Evolutionary conservation across 1,140 invertebrate species (phyloP).

Genomic region (Drosophila ironensis): DNA sequence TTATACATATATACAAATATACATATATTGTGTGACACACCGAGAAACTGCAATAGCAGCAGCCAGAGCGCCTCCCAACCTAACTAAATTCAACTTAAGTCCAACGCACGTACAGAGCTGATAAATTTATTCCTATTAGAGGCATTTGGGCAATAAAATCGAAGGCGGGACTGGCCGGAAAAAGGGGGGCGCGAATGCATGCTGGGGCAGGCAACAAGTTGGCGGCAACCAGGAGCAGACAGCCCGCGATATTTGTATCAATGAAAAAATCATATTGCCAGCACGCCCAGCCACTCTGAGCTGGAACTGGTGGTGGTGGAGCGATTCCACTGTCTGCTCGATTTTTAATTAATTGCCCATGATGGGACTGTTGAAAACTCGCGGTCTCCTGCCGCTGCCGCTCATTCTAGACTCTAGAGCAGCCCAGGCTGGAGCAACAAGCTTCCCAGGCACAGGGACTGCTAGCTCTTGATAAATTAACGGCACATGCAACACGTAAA

Average conservation of each 20-base stretch:
- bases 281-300: slow-evolving; percentile 55
- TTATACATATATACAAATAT: slow-evolving; percentile 39
- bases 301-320: too few relatives aligned
- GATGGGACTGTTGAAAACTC: slow-evolving; percentile 75
- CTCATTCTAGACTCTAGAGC: too few relatives aligned
- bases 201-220: slow-evolving; percentile 57
- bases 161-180: slow-evolving; percentile 6
- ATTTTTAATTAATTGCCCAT: slow-evolving; percentile 76
- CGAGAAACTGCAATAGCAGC: too few relatives aligned
- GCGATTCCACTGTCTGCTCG: slow-evolving; percentile 32
- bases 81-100: slow-evolving; percentile 23
- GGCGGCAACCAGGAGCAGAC: slow-evolving; percentile 13
- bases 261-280: slow-evolving; percentile 78
- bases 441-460: slow-evolving; percentile 1
- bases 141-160: slow-evolving; percentile 52
- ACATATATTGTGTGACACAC: slow-evolving; percentile 1
- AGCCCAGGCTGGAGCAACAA: neutral
- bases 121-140: slow-evolving; percentile 73
- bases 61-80: slow-evolving; percentile 38
- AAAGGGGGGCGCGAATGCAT: neutral
- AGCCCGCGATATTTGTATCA: slow-evolving; percentile 68
- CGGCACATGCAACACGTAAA: slow-evolving; percentile 77
- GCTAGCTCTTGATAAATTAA: slow-evolving; percentile 69
- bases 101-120: slow-evolving; percentile 63
- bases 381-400: slow-evolving; percentile 3